Percentiles rank a stretch among this genome's conserved stretches.
These are phyloP conservation scores for Cinclus mexicanus DNA, from an alignment of 2,113 vertebrate species.

Conservation along the genomic window DNA sequence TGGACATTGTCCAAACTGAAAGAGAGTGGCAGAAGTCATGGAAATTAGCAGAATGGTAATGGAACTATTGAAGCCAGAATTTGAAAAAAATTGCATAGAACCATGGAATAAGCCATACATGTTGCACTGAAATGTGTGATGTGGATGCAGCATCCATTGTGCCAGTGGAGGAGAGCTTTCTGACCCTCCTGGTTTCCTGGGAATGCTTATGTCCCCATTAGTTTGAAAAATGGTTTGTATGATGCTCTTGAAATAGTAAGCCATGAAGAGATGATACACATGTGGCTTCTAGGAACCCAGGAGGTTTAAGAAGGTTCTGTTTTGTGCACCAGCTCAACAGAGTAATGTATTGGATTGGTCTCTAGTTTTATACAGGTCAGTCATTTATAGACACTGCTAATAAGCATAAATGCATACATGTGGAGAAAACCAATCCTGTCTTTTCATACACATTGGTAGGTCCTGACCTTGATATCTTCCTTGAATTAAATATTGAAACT, in stretches of 20 bases:
- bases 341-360: not conserved
- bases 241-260: not conserved
- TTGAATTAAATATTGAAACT: not conserved
- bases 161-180: not conserved
- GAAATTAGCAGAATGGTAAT: not conserved
- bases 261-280: not conserved
- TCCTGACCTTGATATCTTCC: not conserved
- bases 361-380: not conserved
- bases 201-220: not conserved
- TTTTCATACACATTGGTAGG: not conserved
- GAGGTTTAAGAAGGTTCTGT: not conserved
- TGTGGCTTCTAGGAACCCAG: not conserved
- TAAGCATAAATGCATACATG: not conserved
- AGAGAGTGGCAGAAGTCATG: not conserved
- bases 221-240: not conserved
- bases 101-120: rapidly evolving
- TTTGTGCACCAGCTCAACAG: not conserved
- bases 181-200: not conserved
- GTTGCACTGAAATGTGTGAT: not conserved
- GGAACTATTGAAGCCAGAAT: not conserved
- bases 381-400: not conserved
- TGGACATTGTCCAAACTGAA: not conserved
- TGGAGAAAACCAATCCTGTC: not conserved
- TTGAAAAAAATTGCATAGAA: not conserved
- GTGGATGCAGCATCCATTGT: not conserved